Conservation (phyloP, 1,140 invertebrate genomes). For the Drepana arcuata region DNA sequence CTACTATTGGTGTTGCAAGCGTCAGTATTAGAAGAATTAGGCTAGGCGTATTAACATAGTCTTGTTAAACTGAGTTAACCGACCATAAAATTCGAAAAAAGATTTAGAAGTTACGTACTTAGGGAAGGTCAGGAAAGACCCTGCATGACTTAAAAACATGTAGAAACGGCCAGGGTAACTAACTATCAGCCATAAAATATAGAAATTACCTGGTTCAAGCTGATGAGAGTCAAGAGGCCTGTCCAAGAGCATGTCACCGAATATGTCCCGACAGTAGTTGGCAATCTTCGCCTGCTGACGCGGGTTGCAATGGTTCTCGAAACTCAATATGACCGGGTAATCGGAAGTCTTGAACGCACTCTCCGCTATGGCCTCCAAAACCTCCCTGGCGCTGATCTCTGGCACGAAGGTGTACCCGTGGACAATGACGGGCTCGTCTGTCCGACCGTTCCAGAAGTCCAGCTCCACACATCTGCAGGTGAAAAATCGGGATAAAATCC, state of each 20-base stretch:
- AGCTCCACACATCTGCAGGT: slow-evolving; percentile 88
- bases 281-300: slow-evolving; percentile 98
- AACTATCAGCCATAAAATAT: no score
- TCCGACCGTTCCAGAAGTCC: slow-evolving; percentile 97
- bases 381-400: slow-evolving; percentile 95
- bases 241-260: slow-evolving; percentile 95
- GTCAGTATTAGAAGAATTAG: no score
- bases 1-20: no score
- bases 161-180: no score
- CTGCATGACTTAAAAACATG: no score
- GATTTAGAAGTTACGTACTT: no score
- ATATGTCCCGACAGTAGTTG: slow-evolving; percentile 94
- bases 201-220: slow-evolving; percentile 78
- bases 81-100: no score
- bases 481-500: slow-evolving; percentile 1
- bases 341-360: slow-evolving; percentile 98
- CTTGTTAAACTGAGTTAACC: no score
- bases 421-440: slow-evolving; percentile 96
- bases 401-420: slow-evolving; percentile 98
- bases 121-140: no score
- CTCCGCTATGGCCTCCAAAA: slow-evolving; percentile 97
- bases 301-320: slow-evolving; percentile 98
- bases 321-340: slow-evolving; percentile 94
- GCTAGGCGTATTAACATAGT: no score
- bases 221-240: slow-evolving; percentile 89